These are phyloP conservation scores for Tachystola acroxantha DNA, from an alignment of 2,888 invertebrate genomes.

Conservation along the genomic window DNA sequence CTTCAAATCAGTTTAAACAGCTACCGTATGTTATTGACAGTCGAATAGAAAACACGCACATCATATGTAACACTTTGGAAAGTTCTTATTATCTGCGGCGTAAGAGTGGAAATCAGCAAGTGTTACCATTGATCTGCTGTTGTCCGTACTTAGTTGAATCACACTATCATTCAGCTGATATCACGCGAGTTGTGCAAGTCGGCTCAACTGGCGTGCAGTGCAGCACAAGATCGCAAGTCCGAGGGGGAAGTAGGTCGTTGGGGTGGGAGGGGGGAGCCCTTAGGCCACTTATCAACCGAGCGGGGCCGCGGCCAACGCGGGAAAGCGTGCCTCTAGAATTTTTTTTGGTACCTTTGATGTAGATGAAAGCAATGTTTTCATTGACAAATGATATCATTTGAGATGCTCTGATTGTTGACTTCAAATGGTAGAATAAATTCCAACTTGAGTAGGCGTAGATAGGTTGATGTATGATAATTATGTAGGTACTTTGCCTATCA, in stretches of 20 bases:
- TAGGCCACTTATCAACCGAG: constrained; percentile 70
- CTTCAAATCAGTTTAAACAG: too few relatives aligned
- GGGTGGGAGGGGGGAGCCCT: constrained; percentile 56
- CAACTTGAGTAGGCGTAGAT: too few relatives aligned
- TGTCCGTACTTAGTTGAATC: constrained; percentile 34
- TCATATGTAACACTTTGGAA: too few relatives aligned
- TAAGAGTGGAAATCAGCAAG: too few relatives aligned
- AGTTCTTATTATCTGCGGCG: too few relatives aligned
- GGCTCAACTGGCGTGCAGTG: constrained; percentile 40
- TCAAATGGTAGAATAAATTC: neutral
- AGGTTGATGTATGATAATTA: too few relatives aligned
- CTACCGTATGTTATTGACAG: too few relatives aligned
- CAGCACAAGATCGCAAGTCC: constrained; percentile 72
- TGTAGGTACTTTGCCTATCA: too few relatives aligned
- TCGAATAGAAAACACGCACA: too few relatives aligned
- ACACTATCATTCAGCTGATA: constrained; percentile 71
- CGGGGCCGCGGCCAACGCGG: constrained; percentile 40
- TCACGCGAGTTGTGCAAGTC: constrained; percentile 64
- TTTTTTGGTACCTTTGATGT: constrained; percentile 33
- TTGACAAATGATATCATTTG: neutral
- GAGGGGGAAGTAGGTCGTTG: constrained; percentile 54
- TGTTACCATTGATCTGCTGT: too few relatives aligned
- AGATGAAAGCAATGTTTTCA: neutral
- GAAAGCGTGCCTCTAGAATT: constrained; percentile 65
- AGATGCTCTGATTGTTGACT: neutral